These are phyloP conservation scores for Peucedramus taeniatus DNA, from an alignment of 2,113 vertebrate genomes.

Conservation along the genomic window DNA sequence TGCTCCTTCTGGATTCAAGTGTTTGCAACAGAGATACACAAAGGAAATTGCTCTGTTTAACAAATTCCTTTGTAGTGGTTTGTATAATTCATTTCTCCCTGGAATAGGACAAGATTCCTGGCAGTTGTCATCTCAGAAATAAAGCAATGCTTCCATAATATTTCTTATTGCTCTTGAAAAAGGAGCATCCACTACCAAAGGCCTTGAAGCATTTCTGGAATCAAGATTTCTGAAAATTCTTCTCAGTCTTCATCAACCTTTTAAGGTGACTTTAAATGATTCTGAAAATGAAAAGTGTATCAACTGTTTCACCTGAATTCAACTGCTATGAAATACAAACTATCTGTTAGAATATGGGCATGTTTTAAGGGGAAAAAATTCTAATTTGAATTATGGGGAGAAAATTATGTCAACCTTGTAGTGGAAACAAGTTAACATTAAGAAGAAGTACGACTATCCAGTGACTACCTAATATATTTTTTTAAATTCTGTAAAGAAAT, in stretches of 20 bases:
- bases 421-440: background rate
- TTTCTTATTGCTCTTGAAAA: background rate
- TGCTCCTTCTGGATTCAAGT: background rate
- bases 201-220: background rate
- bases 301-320: background rate
- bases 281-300: background rate
- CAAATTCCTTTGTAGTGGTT: background rate
- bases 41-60: background rate
- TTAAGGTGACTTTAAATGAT: background rate
- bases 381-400: background rate
- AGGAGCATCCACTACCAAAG: background rate
- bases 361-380: background rate
- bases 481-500: background rate
- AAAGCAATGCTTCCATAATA: background rate
- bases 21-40: background rate
- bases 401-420: background rate
- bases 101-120: background rate
- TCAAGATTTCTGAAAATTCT: background rate
- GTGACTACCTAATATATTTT: background rate
- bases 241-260: background rate
- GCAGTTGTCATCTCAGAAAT: background rate
- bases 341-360: background rate
- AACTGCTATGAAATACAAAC: background rate
- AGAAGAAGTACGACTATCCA: background rate
- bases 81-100: background rate